Percentiles rank a stretch among this genome's conserved stretches.
Conservation (phyloP, 2,888 invertebrate species). For the Nomada hirtipes region DNA sequence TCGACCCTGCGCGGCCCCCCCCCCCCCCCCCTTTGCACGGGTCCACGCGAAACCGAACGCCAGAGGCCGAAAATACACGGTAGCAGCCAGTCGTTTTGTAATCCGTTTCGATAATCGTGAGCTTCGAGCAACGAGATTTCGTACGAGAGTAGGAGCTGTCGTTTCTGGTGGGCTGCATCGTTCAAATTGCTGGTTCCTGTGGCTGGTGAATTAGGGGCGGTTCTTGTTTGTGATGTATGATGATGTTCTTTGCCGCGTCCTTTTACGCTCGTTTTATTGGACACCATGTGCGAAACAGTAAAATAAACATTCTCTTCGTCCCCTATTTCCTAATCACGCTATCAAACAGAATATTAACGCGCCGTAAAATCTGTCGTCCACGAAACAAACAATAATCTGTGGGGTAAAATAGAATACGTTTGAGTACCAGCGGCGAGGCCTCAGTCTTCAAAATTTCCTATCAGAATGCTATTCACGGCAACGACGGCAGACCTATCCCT, state of each 20-base stretch:
- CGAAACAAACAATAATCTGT: too few relatives aligned
- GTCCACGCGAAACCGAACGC: slow-evolving; percentile 5
- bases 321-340: too few relatives aligned
- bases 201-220: not conserved
- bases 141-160: not conserved
- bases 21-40: slow-evolving; percentile 20
- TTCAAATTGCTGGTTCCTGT: slow-evolving; percentile 9
- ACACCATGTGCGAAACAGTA: too few relatives aligned
- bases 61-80: not conserved
- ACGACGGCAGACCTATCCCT: too few relatives aligned
- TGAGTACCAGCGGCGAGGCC: too few relatives aligned
- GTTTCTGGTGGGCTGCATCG: slow-evolving; percentile 9
- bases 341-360: too few relatives aligned
- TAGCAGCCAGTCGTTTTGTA: not conserved
- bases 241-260: not conserved
- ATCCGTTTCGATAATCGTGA: slow-evolving; percentile 15
- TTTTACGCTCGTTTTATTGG: not conserved
- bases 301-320: too few relatives aligned
- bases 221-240: not conserved
- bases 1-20: slow-evolving; percentile 33
- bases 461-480: too few relatives aligned
- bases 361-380: too few relatives aligned
- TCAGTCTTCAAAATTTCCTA: too few relatives aligned
- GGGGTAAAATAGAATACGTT: too few relatives aligned
- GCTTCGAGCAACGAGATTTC: not conserved